Base-by-base conservation (phyloP, 2,113 vertebrate genomes). In the Microcebus jonahi region DNA sequence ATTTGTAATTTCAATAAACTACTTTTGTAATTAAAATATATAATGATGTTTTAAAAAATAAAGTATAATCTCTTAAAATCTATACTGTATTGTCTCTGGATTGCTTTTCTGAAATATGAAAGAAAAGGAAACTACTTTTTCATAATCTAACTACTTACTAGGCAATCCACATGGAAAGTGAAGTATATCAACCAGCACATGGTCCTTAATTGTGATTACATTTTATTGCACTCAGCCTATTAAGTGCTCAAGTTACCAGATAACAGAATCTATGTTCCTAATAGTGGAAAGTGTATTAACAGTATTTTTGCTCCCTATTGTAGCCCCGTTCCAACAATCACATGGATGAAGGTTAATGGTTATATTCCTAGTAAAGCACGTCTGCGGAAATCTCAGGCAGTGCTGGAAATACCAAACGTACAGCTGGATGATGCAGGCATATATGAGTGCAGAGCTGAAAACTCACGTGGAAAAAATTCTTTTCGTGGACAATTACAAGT, bases 361-460 rank as follows among this genome's bases (percentile, higher is more conserved):
- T 99, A 99, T 97, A 99, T 99, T 94, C 99, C 99, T 50, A 99
- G 99, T 96, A 99, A 99, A 97, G 99, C 99, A 0, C 98, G 99
- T 42, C 99, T 99, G 75, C 98, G 99, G 96, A 99, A 99, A 98
- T 99, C 99, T 42, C 99, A 99, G 98, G 99, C 99, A 0, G 99
- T 99, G 63, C 99, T 99, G 94, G 99, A 99, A 98, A 99, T 99
- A 92, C 99, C 99, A 45, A 99, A 99, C 63, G 98, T 99, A 88
- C 99, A 99, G 96, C 98, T 99, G 94, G 99, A 99, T 27, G 99
- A 99, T 6, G 99, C 99, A 0, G 99, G 99, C 82, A 98, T 98
- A 8, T 99, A 99, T 0, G 99, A 99, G 97, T 99, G 99, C 97
- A 99, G 99, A 98, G 99, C 99, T 12, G 99, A 99, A 96, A 99